A percentile compares a stretch with the other conserved stretches of the same genome.
Conservation (phyloP, 2,113 vertebrate genomes). For the Hipposideros armiger region DNA sequence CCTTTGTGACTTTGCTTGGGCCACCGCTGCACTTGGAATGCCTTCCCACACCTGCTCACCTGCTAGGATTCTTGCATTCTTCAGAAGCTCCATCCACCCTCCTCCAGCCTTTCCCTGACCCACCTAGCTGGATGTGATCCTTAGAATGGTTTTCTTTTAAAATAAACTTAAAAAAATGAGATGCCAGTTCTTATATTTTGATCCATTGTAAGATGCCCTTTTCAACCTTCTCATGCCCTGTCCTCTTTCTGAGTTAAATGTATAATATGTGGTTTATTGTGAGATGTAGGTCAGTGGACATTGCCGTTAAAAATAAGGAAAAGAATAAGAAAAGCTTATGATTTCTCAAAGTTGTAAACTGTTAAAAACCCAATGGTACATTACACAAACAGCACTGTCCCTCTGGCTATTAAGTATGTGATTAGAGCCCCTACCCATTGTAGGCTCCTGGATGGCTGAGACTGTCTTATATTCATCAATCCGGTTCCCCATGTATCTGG, state of each 20-base stretch:
- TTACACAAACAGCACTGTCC: neutral
- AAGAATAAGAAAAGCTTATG: neutral
- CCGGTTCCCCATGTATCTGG: neutral
- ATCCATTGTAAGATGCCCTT: neutral
- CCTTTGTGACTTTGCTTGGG: neutral
- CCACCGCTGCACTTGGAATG: neutral
- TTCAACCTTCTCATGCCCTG: neutral
- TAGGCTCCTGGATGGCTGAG: neutral
- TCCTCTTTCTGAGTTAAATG: neutral
- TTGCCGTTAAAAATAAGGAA: conserved; percentile 7
- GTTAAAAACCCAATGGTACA: neutral
- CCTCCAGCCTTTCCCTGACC: neutral
- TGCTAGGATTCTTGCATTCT: neutral
- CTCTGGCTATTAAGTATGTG: neutral
- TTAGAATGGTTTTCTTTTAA: neutral
- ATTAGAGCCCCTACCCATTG: neutral
- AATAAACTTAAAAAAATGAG: conserved; percentile 45
- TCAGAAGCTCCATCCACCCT: neutral
- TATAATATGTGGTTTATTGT: neutral
- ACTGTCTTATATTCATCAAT: neutral
- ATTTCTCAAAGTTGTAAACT: neutral
- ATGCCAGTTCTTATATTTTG: neutral
- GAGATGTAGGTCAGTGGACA: neutral
- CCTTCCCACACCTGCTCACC: neutral
- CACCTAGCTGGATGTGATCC: neutral